Evolutionary conservation across 2,797 vertebrate species (phyloP).

Genomic region (Pangasius macronema): DNA sequence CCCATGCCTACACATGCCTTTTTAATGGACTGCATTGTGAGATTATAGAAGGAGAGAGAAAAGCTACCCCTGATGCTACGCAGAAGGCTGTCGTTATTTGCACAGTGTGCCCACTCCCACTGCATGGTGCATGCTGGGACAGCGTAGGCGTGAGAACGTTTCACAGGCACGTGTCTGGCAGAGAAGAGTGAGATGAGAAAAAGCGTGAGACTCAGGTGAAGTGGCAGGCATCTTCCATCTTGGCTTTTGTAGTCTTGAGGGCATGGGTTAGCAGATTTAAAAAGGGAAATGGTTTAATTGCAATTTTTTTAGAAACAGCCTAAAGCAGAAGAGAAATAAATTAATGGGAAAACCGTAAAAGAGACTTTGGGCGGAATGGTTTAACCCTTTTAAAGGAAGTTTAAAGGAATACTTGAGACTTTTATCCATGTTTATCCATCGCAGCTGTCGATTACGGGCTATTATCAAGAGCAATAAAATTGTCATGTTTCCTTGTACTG

Average conservation of each 20-base stretch:
- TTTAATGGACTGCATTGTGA: conserved; percentile 28
- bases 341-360: conserved; percentile 17
- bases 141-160: conserved; percentile 57
- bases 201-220: conserved; percentile 20
- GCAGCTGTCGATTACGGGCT: background rate
- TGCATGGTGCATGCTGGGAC: conserved; percentile 54
- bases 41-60: conserved; percentile 16
- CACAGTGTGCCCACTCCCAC: conserved; percentile 42
- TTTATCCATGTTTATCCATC: background rate
- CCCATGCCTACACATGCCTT: conserved; percentile 19
- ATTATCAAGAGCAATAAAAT: background rate
- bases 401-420: background rate
- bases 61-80: conserved; percentile 30
- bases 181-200: background rate
- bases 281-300: conserved; percentile 31
- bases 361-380: conserved; percentile 3
- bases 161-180: conserved; percentile 43
- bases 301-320: conserved; percentile 9
- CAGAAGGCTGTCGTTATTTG: conserved; percentile 46
- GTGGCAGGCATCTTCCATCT: conserved; percentile 2
- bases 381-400: background rate
- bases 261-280: conserved; percentile 30
- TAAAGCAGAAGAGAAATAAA: conserved; percentile 26
- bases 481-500: background rate
- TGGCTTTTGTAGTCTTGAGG: conserved; percentile 11